These are phyloP conservation scores for Protonemura montana DNA, from an alignment of 2,888 invertebrate species.

Conservation along the genomic window DNA sequence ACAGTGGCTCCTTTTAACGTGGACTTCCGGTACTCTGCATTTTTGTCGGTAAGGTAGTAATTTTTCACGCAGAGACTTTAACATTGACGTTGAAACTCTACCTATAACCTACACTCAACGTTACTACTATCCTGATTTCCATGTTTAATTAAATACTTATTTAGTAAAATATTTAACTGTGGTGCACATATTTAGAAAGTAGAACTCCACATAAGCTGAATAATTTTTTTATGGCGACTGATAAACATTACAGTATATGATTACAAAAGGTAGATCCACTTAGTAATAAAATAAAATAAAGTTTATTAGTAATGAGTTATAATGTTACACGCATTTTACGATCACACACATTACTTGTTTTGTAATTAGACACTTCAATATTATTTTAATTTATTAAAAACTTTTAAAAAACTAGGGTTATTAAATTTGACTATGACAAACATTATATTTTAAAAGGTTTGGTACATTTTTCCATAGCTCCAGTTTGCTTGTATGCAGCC, in stretches of 20 bases:
- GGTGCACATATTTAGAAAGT: neutral
- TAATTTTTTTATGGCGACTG: neutral
- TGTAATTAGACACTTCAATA: neutral
- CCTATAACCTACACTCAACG: too few species aligned
- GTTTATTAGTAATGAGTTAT: constrained; percentile 24
- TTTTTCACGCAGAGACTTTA: too few species aligned
- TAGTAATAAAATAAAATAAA: constrained; percentile 40
- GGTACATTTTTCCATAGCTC: constrained; percentile 8
- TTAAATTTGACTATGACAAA: neutral
- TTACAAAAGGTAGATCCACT: constrained; percentile 22
- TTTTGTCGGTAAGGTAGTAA: too few species aligned
- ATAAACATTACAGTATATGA: constrained; percentile 1
- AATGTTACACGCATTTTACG: constrained; percentile 7
- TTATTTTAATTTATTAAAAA: constrained; percentile 23
- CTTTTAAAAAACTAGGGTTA: constrained; percentile 26
- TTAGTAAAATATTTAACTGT: neutral
- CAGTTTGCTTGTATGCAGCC: constrained; percentile 24
- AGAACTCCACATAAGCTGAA: neutral
- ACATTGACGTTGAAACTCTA: too few species aligned
- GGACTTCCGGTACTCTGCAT: too few species aligned
- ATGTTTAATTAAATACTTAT: neutral
- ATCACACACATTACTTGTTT: constrained; percentile 9
- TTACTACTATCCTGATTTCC: too few species aligned
- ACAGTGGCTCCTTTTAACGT: too few species aligned
- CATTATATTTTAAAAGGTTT: neutral